phyloP scores from a whole-genome alignment of 1,140 invertebrate species.

The Drosophila santomea region DNA sequence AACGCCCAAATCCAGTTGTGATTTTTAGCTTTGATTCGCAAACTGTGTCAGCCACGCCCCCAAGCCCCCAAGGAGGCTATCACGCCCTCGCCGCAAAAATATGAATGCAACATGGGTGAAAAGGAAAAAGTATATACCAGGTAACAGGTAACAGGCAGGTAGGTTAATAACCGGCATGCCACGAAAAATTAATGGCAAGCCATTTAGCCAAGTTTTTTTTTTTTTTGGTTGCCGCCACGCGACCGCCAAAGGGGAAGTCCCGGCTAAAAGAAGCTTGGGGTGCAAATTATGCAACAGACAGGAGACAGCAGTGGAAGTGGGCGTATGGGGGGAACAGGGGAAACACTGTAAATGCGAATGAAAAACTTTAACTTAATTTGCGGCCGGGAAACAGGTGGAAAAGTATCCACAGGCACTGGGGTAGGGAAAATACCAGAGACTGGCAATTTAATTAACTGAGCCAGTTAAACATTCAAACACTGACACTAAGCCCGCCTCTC shows the following conservation, averaged over 20 bases:
- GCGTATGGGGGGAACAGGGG: neutral
- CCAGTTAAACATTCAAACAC: slow-evolving; percentile 54
- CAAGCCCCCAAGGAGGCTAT: slow-evolving; percentile 9
- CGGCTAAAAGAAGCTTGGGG: slow-evolving; percentile 27
- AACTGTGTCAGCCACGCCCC: slow-evolving; percentile 64
- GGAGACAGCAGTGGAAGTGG: neutral
- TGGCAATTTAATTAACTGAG: slow-evolving; percentile 59
- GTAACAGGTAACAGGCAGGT: slow-evolving; percentile 38
- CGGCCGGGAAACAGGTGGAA: slow-evolving; percentile 44
- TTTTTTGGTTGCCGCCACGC: slow-evolving; percentile 23
- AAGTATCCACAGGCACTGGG: slow-evolving; percentile 2
- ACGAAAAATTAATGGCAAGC: slow-evolving; percentile 77
- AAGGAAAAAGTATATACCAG: neutral
- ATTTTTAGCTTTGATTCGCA: slow-evolving; percentile 55
- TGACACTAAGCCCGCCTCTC: slow-evolving; percentile 20
- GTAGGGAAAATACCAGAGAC: slow-evolving; percentile 7
- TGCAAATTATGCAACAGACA: slow-evolving; percentile 66
- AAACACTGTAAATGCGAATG: slow-evolving; percentile 29
- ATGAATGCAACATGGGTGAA: slow-evolving; percentile 28
- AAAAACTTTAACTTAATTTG: slow-evolving; percentile 50
- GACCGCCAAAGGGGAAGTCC: slow-evolving; percentile 56
- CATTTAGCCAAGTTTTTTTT: slow-evolving; percentile 61
- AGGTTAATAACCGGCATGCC: slow-evolving; percentile 77
- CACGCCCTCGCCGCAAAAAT: slow-evolving; percentile 31
- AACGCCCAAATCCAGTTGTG: slow-evolving; percentile 26